phyloP scores from a whole-genome alignment of 2,113 vertebrate genomes.

The Corvus hawaiiensis region DNA sequence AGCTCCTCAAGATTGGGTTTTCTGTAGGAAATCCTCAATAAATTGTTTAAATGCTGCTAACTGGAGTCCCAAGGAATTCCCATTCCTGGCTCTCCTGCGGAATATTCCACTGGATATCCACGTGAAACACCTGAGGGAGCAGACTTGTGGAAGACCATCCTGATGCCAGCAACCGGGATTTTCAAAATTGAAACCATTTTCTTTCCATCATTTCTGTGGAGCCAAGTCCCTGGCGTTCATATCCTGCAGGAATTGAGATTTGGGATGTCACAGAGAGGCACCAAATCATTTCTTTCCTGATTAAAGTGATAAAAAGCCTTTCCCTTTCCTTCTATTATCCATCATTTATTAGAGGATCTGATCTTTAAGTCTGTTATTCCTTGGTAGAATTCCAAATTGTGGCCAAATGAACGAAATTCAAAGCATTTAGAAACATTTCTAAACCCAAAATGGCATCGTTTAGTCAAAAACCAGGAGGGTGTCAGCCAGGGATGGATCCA shows the following conservation, averaged over 20 bases:
- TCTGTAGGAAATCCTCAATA: neutral
- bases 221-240: fast-evolving
- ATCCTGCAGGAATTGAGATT: neutral
- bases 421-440: neutral
- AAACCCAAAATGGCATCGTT: neutral
- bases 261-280: neutral
- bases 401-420: neutral
- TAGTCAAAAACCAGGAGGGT: neutral
- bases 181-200: neutral
- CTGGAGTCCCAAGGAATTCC: no score
- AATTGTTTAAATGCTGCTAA: neutral
- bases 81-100: neutral
- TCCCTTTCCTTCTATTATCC: neutral
- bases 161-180: neutral
- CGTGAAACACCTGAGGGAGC: fast-evolving
- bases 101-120: neutral
- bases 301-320: neutral
- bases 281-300: neutral
- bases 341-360: neutral
- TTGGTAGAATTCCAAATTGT: neutral
- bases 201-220: neutral
- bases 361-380: neutral
- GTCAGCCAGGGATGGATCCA: neutral
- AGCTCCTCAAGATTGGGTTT: neutral
- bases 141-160: neutral